These are phyloP conservation scores for Camponotus fellah DNA, from an alignment of 2,888 invertebrate genomes.

Conservation along the genomic window DNA sequence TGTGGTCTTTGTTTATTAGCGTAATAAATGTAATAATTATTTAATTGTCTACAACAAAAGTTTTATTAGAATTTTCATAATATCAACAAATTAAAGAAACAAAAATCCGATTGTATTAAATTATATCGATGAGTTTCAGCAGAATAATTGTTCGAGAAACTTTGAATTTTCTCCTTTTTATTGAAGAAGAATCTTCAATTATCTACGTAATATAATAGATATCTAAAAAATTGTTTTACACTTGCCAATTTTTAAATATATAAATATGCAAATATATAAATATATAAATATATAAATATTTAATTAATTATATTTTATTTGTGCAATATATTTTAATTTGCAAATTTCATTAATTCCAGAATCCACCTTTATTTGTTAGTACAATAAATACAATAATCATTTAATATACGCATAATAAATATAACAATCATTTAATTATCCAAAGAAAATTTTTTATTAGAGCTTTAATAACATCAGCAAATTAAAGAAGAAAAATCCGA, in stretches of 20 bases:
- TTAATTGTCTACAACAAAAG: background rate
- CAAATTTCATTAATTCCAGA: background rate
- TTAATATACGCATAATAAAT: background rate
- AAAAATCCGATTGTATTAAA: background rate
- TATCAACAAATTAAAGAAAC: background rate
- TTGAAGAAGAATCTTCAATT: no score
- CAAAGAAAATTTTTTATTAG: background rate
- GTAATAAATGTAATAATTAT: background rate
- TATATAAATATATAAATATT: no score
- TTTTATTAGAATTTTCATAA: background rate
- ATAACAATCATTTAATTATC: background rate
- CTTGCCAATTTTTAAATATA: no score
- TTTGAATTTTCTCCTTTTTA: no score
- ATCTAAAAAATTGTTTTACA: no score
- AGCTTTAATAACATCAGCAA: background rate
- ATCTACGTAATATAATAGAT: no score
- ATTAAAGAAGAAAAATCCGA: background rate
- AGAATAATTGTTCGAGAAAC: no score
- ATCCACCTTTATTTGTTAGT: background rate
- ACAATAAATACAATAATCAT: background rate
- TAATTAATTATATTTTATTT: background rate
- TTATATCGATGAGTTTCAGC: no score
- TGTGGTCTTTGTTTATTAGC: background rate
- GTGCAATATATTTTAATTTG: background rate
- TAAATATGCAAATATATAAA: no score